A percentile compares a stretch with the other conserved stretches of the same genome.
Conservation (phyloP, 2,113 vertebrate species). For the Nyctibius bracteatus region DNA sequence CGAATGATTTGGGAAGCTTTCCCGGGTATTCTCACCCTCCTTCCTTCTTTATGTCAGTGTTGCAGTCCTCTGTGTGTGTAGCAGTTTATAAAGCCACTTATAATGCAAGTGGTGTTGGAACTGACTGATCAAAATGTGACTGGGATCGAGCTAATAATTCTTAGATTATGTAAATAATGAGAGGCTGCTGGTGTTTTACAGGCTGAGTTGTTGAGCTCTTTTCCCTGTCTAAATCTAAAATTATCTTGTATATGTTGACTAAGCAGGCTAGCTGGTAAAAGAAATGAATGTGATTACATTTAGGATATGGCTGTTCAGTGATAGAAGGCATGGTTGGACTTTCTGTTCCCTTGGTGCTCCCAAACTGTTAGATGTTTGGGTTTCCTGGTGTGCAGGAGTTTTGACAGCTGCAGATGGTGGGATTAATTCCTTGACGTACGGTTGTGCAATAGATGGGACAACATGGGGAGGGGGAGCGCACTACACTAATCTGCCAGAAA, state of each 20-base stretch:
- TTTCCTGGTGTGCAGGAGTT: neutral
- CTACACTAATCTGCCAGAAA: neutral
- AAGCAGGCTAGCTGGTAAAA: neutral
- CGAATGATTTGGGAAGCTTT: neutral
- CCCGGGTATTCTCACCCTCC: neutral
- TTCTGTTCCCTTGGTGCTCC: neutral
- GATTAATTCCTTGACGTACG: conserved; percentile 46
- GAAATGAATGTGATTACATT: neutral
- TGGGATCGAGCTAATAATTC: fast-evolving
- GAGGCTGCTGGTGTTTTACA: neutral
- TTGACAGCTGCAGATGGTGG: conserved; percentile 38
- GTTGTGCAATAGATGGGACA: conserved; percentile 24
- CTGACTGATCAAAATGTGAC: neutral
- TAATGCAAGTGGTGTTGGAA: neutral
- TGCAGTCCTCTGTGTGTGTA: neutral
- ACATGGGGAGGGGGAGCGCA: neutral
- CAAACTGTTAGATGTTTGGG: neutral
- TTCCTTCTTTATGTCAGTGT: neutral
- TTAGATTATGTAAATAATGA: neutral
- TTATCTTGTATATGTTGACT: neutral
- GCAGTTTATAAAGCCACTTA: neutral
- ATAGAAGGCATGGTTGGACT: neutral
- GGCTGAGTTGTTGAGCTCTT: neutral
- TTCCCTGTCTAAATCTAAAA: neutral
- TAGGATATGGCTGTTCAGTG: neutral